Evolutionary conservation across 1,140 invertebrate genomes (phyloP), one percentile per base, ranked within the genome.

Genomic region (Antheraea mylitta): DNA sequence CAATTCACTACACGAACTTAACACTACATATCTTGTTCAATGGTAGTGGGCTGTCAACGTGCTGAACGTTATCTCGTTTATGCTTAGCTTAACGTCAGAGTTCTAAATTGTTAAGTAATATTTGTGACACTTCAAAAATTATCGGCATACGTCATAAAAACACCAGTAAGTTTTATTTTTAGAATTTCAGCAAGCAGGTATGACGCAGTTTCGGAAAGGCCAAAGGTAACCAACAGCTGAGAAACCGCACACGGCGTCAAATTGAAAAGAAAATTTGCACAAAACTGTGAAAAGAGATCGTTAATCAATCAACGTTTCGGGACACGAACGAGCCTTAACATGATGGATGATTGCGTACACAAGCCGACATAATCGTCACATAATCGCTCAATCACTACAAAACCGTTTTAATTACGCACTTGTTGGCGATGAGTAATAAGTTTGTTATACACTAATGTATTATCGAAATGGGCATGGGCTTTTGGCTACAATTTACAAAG

Each of bases 241-340:
- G 16, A 13, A 53, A 53, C 16, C 45, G 45, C 16, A 16, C 45
- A 53, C 9, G 45, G 16, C 45, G 45, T 53, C 16, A 53, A 53
- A 53, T 53, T 53, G 45, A 53, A 53, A 53, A 53, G 45, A 53
- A 53, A 53, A 53, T 53, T 53, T 53, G 45, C 13, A 16, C 16
- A 53, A 53, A 53, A 53, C 45, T n/a, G 16, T 53, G 45, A 53
- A 53, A 53, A 53, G 45, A 53, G 45, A 53, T 53, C 45, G 45
- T 53, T 1, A 53, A 53, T 53, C 45, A 53, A 53, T 53, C 45
- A 53, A 53, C 45, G 45, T 53, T 16, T 16, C 45, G 45, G 45
- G 16, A 16, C 11, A 16, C 16, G 45, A 16, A 53, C 45, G 45
- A 53, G 16, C 11, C 16, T 53, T 53, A 53, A 53, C 45, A 53